Evolutionary conservation across 2,888 invertebrate genomes (phyloP), one percentile per base, ranked within the genome.

Genomic region (Noctua janthina): DNA sequence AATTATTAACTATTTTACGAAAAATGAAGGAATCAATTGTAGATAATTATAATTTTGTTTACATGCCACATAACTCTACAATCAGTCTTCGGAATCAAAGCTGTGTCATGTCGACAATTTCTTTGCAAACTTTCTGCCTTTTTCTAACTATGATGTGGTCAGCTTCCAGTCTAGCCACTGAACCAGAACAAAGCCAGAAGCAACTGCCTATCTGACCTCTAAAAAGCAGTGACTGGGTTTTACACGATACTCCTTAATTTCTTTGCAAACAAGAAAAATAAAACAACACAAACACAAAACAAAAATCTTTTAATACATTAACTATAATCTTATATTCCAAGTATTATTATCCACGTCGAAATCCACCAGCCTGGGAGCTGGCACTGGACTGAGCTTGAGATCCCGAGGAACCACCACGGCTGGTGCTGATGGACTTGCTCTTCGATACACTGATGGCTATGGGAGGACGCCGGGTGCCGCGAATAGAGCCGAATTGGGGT

Each of bases 361-460:
- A 29, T 13, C 46, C 49, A 20, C 86, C 74, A 49, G 82, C 64
- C n/a, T 59, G 74, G 11, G 86, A 74, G n/a, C 81, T 64, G 5
- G 88, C 78, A 35, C 87, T 87, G 15, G 87, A 81, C 49, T 86
- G 81, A 51, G 87, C 68, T 59, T 62, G 69, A n/a, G 84, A 71
- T 54, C 56, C 23, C 20, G 68, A 49, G 11, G 2, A 72, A 6
- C 92, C 88, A 10, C 81, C 93, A 6, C 87, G 78, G 49, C 90
- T 90, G 46, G 93, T 92, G 72, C 91, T 92, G 43, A 94, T 90
- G 74, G 85, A 87, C 51, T 83, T 87, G n/a, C 93, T 94, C 89
- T 94, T 94, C 39, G 94, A 91, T 43, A 93, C 91, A 71, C 92
- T 94, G 6, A 94, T 84, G 13, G 76, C 46, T 4, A 81, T 2